phyloP scores from a whole-genome alignment of 1,140 invertebrate species.

The Rhopalosiphum padi region DNA sequence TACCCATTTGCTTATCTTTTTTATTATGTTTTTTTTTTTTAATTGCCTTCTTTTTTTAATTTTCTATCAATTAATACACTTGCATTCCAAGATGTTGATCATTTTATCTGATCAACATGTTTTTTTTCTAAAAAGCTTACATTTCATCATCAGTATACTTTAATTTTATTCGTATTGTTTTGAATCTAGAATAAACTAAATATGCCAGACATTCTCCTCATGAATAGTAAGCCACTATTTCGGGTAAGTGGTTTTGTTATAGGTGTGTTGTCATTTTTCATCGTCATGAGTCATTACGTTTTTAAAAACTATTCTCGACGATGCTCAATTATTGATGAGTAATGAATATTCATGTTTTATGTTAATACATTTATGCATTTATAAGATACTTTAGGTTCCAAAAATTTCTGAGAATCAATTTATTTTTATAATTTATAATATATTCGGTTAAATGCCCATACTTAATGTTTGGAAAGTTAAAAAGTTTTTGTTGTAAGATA shows the following conservation, averaged over 20 bases:
- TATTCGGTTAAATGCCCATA: neutral
- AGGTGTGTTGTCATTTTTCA: neutral
- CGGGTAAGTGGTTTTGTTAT: neutral
- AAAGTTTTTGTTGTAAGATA: neutral
- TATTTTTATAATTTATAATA: neutral
- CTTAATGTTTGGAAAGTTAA: neutral
- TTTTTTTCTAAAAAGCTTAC: neutral
- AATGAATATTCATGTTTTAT: neutral
- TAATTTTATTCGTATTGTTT: neutral
- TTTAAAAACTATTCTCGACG: neutral
- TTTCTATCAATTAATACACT: neutral
- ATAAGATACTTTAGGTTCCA: neutral
- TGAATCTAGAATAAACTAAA: neutral
- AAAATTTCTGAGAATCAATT: neutral
- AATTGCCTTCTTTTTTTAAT: neutral
- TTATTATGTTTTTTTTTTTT: too few relatives aligned
- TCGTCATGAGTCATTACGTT: conserved; percentile 10
- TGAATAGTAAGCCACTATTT: neutral
- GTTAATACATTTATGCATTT: neutral
- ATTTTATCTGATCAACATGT: too few relatives aligned
- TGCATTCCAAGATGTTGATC: neutral
- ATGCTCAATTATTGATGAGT: neutral
- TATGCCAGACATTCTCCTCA: neutral
- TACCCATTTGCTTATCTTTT: too few relatives aligned
- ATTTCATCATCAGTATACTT: neutral